Evolutionary conservation across 2,113 vertebrate genomes (phyloP).

Genomic region (Sander vitreus): DNA sequence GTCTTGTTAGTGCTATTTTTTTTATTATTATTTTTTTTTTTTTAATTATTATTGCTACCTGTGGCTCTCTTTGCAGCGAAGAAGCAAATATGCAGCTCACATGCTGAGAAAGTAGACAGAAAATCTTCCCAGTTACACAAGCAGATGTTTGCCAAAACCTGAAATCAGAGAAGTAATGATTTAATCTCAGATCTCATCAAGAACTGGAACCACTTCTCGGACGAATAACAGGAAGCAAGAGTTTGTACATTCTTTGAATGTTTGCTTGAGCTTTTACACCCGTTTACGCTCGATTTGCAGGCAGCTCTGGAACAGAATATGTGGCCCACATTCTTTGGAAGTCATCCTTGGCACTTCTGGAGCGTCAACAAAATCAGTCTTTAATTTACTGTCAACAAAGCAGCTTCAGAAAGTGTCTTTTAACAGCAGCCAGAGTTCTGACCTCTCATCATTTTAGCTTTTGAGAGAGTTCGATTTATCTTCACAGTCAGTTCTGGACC

Average conservation of each 20-base stretch:
- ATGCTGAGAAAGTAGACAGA: slow-evolving; percentile 22
- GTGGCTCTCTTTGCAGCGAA: slow-evolving; percentile 42
- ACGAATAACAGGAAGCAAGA: slow-evolving; percentile 32
- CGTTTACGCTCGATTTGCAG: slow-evolving; percentile 22
- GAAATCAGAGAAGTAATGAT: slow-evolving; percentile 5
- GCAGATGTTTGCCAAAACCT: slow-evolving; percentile 28
- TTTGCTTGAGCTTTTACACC: slow-evolving; percentile 50
- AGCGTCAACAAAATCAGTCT: slow-evolving; percentile 25
- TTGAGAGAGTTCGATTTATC: slow-evolving; percentile 27
- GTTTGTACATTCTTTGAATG: slow-evolving; percentile 56
- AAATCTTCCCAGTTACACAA: slow-evolving; percentile 16
- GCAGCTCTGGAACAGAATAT: slow-evolving; percentile 23
- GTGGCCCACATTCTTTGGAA: slow-evolving; percentile 54
- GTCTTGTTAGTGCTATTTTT: slow-evolving; percentile 53
- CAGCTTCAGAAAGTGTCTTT: slow-evolving; percentile 32
- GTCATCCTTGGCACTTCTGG: slow-evolving; percentile 38
- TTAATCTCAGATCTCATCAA: slow-evolving; percentile 45
- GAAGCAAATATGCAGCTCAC: slow-evolving; percentile 20
- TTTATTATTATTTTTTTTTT: no score
- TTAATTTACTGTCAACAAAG: slow-evolving; percentile 61
- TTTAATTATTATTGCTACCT: no score
- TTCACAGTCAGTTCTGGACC: slow-evolving; percentile 10
- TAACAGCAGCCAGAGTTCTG: slow-evolving; percentile 3
- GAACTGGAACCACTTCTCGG: slow-evolving; percentile 14
- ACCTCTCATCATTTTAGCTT: slow-evolving; percentile 33